These are phyloP conservation scores for Bombus waltoni DNA, from an alignment of 1,140 invertebrate species.

Conservation along the genomic window DNA sequence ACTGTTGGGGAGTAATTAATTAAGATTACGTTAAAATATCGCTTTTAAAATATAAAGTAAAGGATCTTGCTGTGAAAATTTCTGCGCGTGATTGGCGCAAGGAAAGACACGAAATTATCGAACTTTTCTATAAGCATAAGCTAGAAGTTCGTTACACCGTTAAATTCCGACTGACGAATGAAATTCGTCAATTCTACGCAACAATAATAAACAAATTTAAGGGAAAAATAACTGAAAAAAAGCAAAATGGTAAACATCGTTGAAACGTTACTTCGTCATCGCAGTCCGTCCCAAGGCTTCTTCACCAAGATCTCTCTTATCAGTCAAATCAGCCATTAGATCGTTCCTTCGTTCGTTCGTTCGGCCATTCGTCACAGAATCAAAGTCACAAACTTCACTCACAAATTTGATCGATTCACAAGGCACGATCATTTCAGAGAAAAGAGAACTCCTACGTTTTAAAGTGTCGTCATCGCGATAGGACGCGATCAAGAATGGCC, in stretches of 20 bases:
- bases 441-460: background rate
- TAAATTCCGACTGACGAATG: background rate
- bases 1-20: too few relatives aligned
- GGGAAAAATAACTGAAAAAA: background rate
- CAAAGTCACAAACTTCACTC: background rate
- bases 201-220: background rate
- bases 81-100: too few relatives aligned
- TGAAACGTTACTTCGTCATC: constrained; percentile 1
- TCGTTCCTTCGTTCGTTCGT: constrained; percentile 16
- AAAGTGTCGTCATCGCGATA: background rate
- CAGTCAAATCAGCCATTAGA: constrained; percentile 7
- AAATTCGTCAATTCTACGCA: background rate
- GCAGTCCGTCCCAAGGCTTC: background rate
- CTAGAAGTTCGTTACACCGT: too few relatives aligned
- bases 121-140: too few relatives aligned
- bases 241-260: background rate
- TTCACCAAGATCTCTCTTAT: background rate
- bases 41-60: too few relatives aligned
- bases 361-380: background rate
- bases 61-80: too few relatives aligned
- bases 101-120: too few relatives aligned
- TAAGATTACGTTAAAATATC: too few relatives aligned
- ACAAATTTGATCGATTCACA: background rate
- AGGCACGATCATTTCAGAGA: background rate
- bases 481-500: background rate